phyloP scores from a whole-genome alignment of 1,140 invertebrate genomes.

The Aethina tumida region DNA sequence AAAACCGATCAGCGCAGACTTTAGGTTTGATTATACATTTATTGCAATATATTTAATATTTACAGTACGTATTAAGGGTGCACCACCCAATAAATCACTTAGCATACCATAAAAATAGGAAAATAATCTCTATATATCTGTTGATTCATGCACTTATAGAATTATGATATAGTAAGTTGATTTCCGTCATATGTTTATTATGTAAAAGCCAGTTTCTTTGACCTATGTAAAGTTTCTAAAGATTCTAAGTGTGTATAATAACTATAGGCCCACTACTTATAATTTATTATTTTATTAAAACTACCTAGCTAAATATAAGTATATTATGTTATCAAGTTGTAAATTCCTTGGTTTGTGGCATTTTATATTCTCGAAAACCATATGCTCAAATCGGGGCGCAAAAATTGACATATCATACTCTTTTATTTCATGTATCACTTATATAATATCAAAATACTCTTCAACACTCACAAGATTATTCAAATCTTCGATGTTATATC shows the following conservation, averaged over 20 bases:
- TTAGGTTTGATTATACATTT: constrained; percentile 7
- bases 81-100: too few relatives aligned
- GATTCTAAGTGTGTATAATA: constrained; percentile 18
- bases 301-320: constrained; percentile 22
- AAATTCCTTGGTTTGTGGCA: constrained; percentile 16
- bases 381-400: constrained; percentile 6
- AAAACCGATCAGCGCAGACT: constrained; percentile 7
- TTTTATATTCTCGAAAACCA: constrained; percentile 11
- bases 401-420: constrained; percentile 9
- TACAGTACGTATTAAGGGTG: constrained; percentile 5
- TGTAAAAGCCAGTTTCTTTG: constrained; percentile 14
- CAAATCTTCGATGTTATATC: too few relatives aligned
- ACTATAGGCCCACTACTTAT: constrained; percentile 28
- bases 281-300: constrained; percentile 23
- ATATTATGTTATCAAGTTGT: constrained; percentile 18
- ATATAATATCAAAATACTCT: constrained; percentile 12
- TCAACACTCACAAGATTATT: too few relatives aligned
- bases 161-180: constrained; percentile 2
- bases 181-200: not conserved
- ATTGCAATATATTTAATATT: constrained; percentile 7
- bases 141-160: too few relatives aligned
- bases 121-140: too few relatives aligned
- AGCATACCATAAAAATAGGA: too few relatives aligned
- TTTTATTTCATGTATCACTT: not conserved
- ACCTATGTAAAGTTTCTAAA: constrained; percentile 18